These are phyloP conservation scores for Caracal caracal DNA, from an alignment of 2,113 vertebrate species.

Conservation along the genomic window DNA sequence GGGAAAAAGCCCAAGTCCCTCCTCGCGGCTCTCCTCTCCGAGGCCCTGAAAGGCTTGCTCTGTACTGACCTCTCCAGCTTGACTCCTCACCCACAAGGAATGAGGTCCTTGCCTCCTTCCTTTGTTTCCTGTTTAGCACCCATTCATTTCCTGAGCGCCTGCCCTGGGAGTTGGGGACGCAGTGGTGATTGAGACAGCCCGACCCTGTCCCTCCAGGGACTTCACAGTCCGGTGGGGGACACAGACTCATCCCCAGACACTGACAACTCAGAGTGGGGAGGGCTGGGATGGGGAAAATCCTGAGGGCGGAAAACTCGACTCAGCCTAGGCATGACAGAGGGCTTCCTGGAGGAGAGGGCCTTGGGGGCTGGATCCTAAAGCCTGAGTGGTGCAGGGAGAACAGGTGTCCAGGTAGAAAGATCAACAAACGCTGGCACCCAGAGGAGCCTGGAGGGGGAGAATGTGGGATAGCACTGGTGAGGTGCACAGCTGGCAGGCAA, in stretches of 20 bases:
- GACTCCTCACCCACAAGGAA: constrained; percentile 24
- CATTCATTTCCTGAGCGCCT: constrained; percentile 33
- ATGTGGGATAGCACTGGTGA: not conserved
- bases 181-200: not conserved
- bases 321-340: not conserved
- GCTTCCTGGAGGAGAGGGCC: constrained; percentile 17
- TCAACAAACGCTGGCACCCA: not conserved
- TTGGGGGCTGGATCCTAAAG: not conserved
- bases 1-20: not conserved
- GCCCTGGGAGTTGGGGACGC: not conserved
- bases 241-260: not conserved
- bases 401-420: not conserved
- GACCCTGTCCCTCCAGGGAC: not conserved
- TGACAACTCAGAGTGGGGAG: not conserved
- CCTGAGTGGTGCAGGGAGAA: not conserved
- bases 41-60: not conserved
- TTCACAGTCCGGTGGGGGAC: not conserved
- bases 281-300: not conserved
- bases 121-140: constrained; percentile 61
- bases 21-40: not conserved
- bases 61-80: not conserved
- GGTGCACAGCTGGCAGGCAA: accelerated
- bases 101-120: constrained; percentile 41
- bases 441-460: not conserved
- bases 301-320: not conserved